A percentile compares a stretch with the other conserved stretches of the same genome.
Conservation (phyloP, 1,140 invertebrate species). For the Caenorhabditis remanei region DNA sequence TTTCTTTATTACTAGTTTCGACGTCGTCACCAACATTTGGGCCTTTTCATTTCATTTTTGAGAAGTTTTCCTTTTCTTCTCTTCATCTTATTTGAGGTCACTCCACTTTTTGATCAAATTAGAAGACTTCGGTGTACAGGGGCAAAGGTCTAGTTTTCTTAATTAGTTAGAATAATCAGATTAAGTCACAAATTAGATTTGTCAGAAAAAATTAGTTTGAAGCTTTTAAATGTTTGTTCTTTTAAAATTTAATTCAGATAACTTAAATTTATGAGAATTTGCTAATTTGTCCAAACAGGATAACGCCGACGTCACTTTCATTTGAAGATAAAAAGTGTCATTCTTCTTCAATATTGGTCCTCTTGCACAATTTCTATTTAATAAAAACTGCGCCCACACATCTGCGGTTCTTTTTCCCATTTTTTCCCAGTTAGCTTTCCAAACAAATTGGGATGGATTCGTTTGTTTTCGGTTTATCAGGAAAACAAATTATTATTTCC, state of each 20-base stretch:
- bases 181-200: background rate
- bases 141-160: background rate
- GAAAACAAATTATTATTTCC: no score
- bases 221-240: no score
- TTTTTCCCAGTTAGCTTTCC: background rate
- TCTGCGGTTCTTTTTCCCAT: background rate
- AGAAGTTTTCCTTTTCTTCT: background rate
- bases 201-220: background rate
- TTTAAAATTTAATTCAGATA: no score
- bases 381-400: background rate
- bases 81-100: constrained; percentile 21
- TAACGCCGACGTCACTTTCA: no score
- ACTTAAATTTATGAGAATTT: no score
- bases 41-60: constrained; percentile 6
- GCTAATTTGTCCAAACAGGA: no score
- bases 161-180: background rate
- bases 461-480: no score
- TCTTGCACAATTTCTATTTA: background rate
- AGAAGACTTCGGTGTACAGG: background rate
- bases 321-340: no score
- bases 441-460: no score
- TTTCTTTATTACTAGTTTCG: constrained; percentile 35
- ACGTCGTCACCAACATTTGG: constrained; percentile 16
- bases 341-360: background rate
- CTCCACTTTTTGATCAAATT: constrained; percentile 43